Evolutionary conservation across 2,797 vertebrate genomes (phyloP).

Genomic region (Mionectes olivaceus): DNA sequence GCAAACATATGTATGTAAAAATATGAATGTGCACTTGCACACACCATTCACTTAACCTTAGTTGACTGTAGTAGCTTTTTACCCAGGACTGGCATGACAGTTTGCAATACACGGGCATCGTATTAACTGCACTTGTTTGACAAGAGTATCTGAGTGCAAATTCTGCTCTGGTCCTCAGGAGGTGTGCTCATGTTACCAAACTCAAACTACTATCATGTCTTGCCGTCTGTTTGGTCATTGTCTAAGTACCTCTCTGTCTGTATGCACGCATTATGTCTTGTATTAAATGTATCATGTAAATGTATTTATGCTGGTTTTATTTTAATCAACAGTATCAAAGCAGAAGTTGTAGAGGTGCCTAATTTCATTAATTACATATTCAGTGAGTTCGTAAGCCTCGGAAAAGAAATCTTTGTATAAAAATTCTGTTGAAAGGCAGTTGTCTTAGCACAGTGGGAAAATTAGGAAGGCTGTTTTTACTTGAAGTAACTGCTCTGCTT

Average conservation of each 20-base stretch:
- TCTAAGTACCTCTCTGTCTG: slow-evolving; percentile 44
- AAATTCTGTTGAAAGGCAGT: not conserved
- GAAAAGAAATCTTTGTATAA: not conserved
- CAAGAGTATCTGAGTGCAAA: slow-evolving; percentile 54
- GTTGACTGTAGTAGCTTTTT: not conserved
- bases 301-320: not conserved
- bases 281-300: slow-evolving; percentile 28
- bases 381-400: not conserved
- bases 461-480: not conserved
- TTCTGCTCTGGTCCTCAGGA: slow-evolving; percentile 34
- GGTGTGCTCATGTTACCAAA: slow-evolving; percentile 29
- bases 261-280: slow-evolving; percentile 20
- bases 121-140: slow-evolving; percentile 26
- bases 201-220: slow-evolving; percentile 28
- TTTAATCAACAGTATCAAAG: slow-evolving; percentile 35
- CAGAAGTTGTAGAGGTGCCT: slow-evolving; percentile 15
- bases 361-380: not conserved
- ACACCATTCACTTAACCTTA: not conserved
- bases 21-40: not conserved
- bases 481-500: slow-evolving; percentile 57
- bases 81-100: slow-evolving; percentile 27
- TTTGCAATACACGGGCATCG: not conserved
- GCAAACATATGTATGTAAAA: not conserved
- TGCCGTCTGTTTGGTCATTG: slow-evolving; percentile 62
- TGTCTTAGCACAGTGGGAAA: not conserved